Conservation (phyloP, 2,113 vertebrate genomes). For the Gallinago undulata region DNA sequence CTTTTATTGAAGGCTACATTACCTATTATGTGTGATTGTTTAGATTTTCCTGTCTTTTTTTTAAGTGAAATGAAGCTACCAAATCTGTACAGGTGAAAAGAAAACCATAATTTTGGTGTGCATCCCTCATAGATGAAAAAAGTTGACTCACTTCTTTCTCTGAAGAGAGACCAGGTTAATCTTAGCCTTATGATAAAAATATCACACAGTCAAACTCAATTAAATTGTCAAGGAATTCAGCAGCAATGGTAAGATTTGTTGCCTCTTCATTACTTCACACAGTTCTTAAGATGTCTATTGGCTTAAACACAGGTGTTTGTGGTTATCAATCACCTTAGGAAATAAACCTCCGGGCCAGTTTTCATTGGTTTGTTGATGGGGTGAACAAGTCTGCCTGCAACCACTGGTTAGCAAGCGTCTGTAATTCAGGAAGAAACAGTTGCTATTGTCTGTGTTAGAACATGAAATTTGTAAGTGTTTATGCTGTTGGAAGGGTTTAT, state of each 20-base stretch:
- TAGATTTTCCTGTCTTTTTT: background rate
- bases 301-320: slow-evolving; percentile 79
- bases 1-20: background rate
- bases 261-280: slow-evolving; percentile 46
- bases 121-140: background rate
- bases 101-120: background rate
- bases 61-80: background rate
- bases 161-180: background rate
- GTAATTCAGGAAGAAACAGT: slow-evolving; percentile 72
- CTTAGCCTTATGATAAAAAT: slow-evolving; percentile 52
- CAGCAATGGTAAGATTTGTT: slow-evolving; percentile 64
- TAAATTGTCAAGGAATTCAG: slow-evolving; percentile 61
- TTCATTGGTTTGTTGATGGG: slow-evolving; percentile 54
- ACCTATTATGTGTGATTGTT: background rate
- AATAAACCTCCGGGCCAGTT: slow-evolving; percentile 23
- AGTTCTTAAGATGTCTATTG: slow-evolving; percentile 71
- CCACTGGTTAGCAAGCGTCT: slow-evolving; percentile 58
- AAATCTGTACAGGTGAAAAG: background rate
- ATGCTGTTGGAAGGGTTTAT: slow-evolving; percentile 69
- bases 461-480: slow-evolving; percentile 76
- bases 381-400: slow-evolving; percentile 68
- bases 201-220: slow-evolving; percentile 54
- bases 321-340: slow-evolving; percentile 67
- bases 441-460: slow-evolving; percentile 61
- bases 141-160: background rate